Base-by-base conservation (phyloP, 2,888 invertebrate genomes). In the Camptogramma bilineatum region DNA sequence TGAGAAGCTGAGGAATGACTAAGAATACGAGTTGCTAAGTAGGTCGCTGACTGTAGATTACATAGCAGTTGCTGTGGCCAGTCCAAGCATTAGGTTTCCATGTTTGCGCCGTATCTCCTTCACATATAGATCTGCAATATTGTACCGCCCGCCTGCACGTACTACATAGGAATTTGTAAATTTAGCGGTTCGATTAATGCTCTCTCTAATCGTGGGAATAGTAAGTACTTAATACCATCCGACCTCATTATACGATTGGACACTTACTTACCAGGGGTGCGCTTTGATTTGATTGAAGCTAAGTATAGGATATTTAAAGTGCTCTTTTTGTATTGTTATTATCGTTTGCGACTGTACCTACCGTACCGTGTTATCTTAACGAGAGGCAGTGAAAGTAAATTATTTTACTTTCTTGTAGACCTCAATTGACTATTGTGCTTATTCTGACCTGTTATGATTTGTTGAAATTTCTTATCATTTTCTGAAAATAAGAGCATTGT, bases 311-410 rank as follows among this genome's bases (percentile, higher is more conserved):
- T 39, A 13, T 39, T 39, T 39, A 3, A 39, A 39, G 34, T 3
- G 34, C 34, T 34, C 13, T 34, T 28, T 28, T 7, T 28, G 4
- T 39, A 39, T 39, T 13, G 34, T 39, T 1, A 39, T 39, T 13
- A 53, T 46, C 24, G 19, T 28, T 16, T 24, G 44, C 13, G 24
- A 46, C 16, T 46, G 42, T 54, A 55, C 44, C 18, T 18, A 44
- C 34, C 34, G 28, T 39, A 13, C 28, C 44, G 24, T 53, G 44
- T 44, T 54, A 54, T 44, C 61, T 66, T 62, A 63, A 65, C 78
- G 61, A 69, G 61, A 69, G 69, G 60, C 52, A 79, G 83, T 81
- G 83, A 83, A 83, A 83, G 83, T 83, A 75, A 76, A 83, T 81
- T 82, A 78, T 76, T 74, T 71, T 57, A 62, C 61, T 71, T 48